Conservation (phyloP, 1,140 invertebrate genomes). For the Calephelis virginiensis region DNA sequence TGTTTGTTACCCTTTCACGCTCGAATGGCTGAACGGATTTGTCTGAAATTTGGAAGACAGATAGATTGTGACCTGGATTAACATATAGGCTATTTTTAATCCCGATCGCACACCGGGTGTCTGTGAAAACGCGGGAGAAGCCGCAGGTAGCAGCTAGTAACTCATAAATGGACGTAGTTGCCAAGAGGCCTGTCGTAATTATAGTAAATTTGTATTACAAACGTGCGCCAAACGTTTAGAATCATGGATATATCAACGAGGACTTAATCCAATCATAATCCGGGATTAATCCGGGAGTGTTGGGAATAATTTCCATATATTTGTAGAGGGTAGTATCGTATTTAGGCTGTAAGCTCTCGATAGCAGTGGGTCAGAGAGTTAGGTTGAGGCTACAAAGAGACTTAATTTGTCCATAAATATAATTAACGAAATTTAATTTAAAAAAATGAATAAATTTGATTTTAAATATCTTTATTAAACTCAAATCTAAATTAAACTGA, state of each 20-base stretch:
- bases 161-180: background rate
- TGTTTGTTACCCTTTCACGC: no score
- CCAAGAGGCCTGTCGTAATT: background rate
- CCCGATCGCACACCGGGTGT: no score
- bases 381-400: conserved; percentile 13
- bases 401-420: background rate
- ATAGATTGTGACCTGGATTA: no score
- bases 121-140: no score
- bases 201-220: conserved; percentile 14
- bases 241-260: conserved; percentile 13
- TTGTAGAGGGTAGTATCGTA: conserved; percentile 36
- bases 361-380: conserved; percentile 35
- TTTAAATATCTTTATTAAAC: no score
- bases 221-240: conserved; percentile 19
- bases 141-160: no score
- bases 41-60: no score
- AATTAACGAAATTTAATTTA: no score
- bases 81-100: no score
- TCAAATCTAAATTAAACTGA: no score
- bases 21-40: no score
- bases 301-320: conserved; percentile 48
- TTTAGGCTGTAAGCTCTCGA: conserved; percentile 39
- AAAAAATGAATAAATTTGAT: no score
- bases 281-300: conserved; percentile 37
- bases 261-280: conserved; percentile 39